Base-by-base conservation (phyloP, 2,797 vertebrate species). In the Xiphorhynchus erythropygius region DNA sequence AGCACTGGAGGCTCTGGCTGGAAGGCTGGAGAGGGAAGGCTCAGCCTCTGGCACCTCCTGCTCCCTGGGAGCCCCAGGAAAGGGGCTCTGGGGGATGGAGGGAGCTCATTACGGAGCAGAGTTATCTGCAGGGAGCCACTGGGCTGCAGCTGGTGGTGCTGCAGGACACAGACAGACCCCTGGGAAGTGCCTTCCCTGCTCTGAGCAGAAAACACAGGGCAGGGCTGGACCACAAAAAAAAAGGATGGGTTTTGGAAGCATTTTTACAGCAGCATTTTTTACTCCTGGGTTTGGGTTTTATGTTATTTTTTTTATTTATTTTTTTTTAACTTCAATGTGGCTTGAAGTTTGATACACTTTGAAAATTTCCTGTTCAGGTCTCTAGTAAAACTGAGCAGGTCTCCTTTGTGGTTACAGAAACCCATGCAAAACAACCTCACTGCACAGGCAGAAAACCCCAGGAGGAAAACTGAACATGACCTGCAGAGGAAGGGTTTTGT, bases 371-470 rank as follows among this genome's bases (percentile, higher is more conserved):
- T 1, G 7, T 19, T 46, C 13, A 16, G 25, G 33, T 57, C 18
- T 47, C 65, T 8, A 25, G 37, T 49, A 84, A 84, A 87, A 47
- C 21, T 7, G 53, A 64, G 5, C 41, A 11, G 13, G 11, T 56
- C 13, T 44, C 67, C 62, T 91, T 49, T 19, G 12, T 18, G 35
- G 16, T 57, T 11, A 1, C 4, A 21, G 50, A 64, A 87, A n/a
- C 13, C 28, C 8, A 28, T 41, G 50, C 33, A 53, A 55, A 57
- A 60, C n/a, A 12, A 41, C 5, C 46, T 35, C 28, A 30, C 33
- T 87, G 70, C 63, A 55, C 60, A 85, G 85, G 84, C 86, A 94
- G 89, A 93, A 85, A 87, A 57, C 28, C 18, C 1, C 6, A 47
- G 64, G 21, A 87, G 81, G 42, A 84, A 86, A 90, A 9, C 35